phyloP scores from a whole-genome alignment of 2,797 vertebrate genomes.

The Onychomys leucogaster region DNA sequence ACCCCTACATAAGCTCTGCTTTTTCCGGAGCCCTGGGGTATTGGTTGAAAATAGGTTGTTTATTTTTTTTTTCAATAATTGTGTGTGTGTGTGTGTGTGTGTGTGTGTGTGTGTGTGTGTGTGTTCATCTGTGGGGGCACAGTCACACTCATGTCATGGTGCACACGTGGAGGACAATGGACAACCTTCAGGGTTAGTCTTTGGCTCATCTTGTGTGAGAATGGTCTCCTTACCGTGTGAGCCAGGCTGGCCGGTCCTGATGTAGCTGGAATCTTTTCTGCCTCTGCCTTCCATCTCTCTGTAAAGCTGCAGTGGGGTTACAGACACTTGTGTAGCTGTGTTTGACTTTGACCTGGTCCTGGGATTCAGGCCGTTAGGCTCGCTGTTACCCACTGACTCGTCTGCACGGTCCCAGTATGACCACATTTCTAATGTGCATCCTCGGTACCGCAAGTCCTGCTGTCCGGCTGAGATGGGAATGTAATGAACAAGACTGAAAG shows the following conservation, averaged over 20 bases:
- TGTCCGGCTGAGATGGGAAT: background rate
- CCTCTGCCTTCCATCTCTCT: background rate
- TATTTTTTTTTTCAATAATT: background rate
- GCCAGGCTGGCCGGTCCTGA: background rate
- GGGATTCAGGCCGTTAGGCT: background rate
- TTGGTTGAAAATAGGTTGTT: background rate
- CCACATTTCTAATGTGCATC: background rate
- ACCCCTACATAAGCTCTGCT: background rate
- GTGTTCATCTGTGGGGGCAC: background rate
- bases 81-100: background rate
- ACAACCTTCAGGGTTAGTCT: background rate
- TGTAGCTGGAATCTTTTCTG: background rate
- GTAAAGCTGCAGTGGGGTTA: background rate
- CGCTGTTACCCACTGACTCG: background rate
- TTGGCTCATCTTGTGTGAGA: background rate
- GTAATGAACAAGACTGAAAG: conserved; percentile 10
- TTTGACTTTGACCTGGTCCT: background rate
- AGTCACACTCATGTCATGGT: background rate
- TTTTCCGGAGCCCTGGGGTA: background rate
- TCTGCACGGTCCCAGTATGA: background rate
- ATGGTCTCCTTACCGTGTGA: background rate
- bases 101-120: background rate
- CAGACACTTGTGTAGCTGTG: background rate
- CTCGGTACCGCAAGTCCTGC: background rate
- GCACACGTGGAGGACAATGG: background rate